Evolutionary conservation across 1,140 invertebrate genomes (phyloP).

Genomic region (Zaprionus vittiger): DNA sequence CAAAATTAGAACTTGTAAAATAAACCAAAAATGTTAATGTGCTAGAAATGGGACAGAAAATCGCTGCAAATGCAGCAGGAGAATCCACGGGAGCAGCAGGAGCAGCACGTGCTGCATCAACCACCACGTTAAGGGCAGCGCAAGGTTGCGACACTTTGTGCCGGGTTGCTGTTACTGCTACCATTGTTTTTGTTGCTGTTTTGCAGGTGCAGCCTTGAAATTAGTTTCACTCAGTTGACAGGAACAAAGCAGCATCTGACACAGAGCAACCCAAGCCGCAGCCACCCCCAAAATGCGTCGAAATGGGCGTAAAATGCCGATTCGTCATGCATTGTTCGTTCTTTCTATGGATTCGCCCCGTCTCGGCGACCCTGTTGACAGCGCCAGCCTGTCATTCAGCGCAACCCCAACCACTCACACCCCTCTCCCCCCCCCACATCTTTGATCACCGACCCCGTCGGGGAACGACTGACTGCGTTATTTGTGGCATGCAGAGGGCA

Average conservation of each 20-base stretch:
- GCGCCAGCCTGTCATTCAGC: conserved; percentile 45
- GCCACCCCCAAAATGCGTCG: conserved; percentile 25
- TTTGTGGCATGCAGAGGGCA: conserved; percentile 47
- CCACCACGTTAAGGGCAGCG: conserved; percentile 2
- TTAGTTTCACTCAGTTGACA: conserved; percentile 81
- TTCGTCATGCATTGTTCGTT: conserved; percentile 82
- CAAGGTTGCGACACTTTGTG: conserved; percentile 49
- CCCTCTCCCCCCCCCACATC: not conserved
- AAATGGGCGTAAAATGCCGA: conserved; percentile 81
- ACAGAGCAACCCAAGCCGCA: conserved; percentile 50
- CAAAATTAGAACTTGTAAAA: conserved; percentile 84
- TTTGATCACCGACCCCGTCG: not conserved
- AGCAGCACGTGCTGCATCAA: conserved; percentile 42
- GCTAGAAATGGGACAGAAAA: conserved; percentile 56
- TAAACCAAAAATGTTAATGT: conserved; percentile 76
- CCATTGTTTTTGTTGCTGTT: conserved; percentile 20
- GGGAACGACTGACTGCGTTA: conserved; percentile 23
- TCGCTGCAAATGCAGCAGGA: not conserved
- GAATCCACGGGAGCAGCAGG: not conserved
- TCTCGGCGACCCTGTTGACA: conserved; percentile 55
- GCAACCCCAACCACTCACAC: not conserved
- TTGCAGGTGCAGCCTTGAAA: conserved; percentile 80
- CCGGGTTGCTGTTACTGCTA: not conserved
- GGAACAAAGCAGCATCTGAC: conserved; percentile 60
- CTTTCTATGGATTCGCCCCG: conserved; percentile 28